Evolutionary conservation across 64 coral and sea anemone genomes (phyloP).

Genomic region (Trachythela sp.): DNA sequence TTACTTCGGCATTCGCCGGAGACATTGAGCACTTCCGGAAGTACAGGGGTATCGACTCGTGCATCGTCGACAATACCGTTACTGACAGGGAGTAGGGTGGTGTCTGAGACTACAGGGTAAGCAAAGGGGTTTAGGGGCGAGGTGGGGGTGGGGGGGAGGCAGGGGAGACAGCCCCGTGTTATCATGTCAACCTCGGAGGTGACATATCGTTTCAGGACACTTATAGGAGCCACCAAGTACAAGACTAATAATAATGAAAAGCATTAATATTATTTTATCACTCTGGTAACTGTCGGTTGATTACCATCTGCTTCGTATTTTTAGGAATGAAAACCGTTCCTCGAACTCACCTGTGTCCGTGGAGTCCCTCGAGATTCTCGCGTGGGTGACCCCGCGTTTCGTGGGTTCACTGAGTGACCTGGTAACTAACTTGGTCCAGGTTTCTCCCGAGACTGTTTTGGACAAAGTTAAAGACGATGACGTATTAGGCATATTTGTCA

Average conservation of each 20-base stretch:
- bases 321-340: not conserved
- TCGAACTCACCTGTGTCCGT: not conserved
- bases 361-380: not conserved
- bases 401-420: conserved; percentile 59
- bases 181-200: no score
- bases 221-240: no score
- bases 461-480: conserved; percentile 59
- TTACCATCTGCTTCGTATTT: not conserved
- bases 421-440: conserved; percentile 55
- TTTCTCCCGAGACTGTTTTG: conserved; percentile 38
- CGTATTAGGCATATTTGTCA: conserved; percentile 42
- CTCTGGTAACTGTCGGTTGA: conserved; percentile 24
- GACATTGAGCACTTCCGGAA: not conserved
- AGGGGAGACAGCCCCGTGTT: no score
- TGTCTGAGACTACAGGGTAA: not conserved
- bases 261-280: no score
- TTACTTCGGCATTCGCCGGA: not conserved
- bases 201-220: no score
- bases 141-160: no score
- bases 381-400: conserved; percentile 61
- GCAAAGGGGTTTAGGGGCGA: not conserved
- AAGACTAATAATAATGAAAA: no score
- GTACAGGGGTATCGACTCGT: not conserved
- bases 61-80: not conserved
- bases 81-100: not conserved